phyloP scores from a whole-genome alignment of 2,888 invertebrate genomes.

The Platycheirus albimanus region DNA sequence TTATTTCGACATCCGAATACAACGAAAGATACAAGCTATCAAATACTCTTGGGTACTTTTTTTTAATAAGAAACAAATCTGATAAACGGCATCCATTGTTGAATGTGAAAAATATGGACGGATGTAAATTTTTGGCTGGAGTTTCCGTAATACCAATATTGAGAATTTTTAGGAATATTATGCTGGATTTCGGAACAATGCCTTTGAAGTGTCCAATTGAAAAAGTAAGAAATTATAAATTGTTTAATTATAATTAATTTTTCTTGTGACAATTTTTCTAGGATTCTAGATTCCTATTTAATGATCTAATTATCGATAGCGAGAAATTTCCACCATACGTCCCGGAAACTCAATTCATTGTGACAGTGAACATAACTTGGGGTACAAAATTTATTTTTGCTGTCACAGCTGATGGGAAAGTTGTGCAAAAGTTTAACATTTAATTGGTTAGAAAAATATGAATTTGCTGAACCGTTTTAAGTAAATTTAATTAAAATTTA shows the following conservation, averaged over 20 bases:
- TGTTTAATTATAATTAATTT: neutral
- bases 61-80: neutral
- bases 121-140: conserved; percentile 13
- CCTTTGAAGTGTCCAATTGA: conserved; percentile 23
- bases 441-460: too few species aligned
- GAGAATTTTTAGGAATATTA: neutral
- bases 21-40: neutral
- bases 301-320: too few species aligned
- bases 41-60: neutral
- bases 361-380: too few species aligned
- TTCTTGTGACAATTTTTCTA: neutral
- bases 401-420: too few species aligned
- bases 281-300: too few species aligned
- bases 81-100: neutral
- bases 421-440: too few species aligned
- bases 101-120: neutral
- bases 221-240: conserved; percentile 1
- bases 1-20: neutral
- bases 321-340: too few species aligned
- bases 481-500: too few species aligned
- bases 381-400: too few species aligned
- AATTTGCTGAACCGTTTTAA: too few species aligned
- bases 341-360: too few species aligned
- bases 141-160: neutral
- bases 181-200: conserved; percentile 2